phyloP scores from a whole-genome alignment of 2,797 vertebrate species.

The Otus scops region DNA sequence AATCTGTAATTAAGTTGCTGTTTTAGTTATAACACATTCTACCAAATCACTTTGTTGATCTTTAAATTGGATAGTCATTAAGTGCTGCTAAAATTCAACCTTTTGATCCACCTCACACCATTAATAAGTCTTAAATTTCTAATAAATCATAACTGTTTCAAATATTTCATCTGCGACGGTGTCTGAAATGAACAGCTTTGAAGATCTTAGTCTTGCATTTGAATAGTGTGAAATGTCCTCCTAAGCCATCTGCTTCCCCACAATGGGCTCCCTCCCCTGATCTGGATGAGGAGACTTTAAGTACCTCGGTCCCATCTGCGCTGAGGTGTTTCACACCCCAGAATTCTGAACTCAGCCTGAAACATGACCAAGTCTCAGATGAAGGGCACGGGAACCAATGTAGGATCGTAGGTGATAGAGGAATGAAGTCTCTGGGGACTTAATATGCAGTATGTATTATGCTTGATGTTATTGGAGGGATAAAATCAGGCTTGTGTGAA shows the following conservation, averaged over 20 bases:
- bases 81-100: too few species aligned
- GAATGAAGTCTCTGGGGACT: not conserved
- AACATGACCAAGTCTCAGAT: not conserved
- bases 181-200: not conserved
- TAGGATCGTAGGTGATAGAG: too few species aligned
- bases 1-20: too few species aligned
- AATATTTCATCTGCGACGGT: not conserved
- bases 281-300: not conserved
- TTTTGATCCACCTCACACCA: too few species aligned
- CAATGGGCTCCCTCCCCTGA: not conserved
- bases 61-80: too few species aligned
- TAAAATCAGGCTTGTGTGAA: not conserved
- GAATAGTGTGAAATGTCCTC: not conserved
- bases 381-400: not conserved
- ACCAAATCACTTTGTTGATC: too few species aligned
- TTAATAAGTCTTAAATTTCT: too few species aligned
- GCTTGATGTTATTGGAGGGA: not conserved
- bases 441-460: not conserved
- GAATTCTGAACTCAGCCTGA: not conserved
- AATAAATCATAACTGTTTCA: too few species aligned
- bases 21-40: too few species aligned
- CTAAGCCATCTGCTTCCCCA: not conserved
- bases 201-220: not conserved
- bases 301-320: not conserved
- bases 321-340: not conserved